A percentile compares a stretch with the other conserved stretches of the same genome.
phyloP scores from a whole-genome alignment of 2,113 vertebrate genomes.

The Neogale vison region DNA sequence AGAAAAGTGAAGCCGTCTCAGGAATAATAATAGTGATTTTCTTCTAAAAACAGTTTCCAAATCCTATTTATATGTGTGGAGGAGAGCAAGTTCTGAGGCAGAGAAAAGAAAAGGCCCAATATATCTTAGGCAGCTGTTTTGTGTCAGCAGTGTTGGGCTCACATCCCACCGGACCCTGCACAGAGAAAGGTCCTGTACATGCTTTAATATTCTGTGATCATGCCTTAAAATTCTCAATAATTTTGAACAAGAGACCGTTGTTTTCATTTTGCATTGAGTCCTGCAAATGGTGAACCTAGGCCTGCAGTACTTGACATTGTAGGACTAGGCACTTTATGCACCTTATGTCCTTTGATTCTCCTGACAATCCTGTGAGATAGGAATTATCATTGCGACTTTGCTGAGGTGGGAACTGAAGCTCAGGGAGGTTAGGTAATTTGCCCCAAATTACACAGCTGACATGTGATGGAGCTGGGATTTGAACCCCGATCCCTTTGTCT shows the following conservation, averaged over 20 bases:
- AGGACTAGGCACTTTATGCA: background rate
- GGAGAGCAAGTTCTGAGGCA: background rate
- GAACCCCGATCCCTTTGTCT: background rate
- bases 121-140: background rate
- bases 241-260: background rate
- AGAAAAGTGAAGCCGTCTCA: slow-evolving; percentile 45
- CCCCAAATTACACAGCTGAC: background rate
- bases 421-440: background rate
- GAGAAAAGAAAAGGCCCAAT: background rate
- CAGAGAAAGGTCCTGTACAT: no score
- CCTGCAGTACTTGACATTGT: no score
- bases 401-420: background rate
- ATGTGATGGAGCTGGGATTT: background rate
- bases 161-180: background rate
- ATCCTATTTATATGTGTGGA: slow-evolving; percentile 9
- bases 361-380: background rate
- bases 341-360: background rate
- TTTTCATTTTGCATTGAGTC: background rate
- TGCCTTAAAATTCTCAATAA: background rate
- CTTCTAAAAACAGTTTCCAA: background rate
- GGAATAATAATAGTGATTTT: slow-evolving; percentile 59
- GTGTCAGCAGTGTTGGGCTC: background rate
- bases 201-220: background rate
- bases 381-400: background rate
- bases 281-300: background rate